Conservation (phyloP, 2,888 invertebrate genomes). For the Athalia circularis region DNA sequence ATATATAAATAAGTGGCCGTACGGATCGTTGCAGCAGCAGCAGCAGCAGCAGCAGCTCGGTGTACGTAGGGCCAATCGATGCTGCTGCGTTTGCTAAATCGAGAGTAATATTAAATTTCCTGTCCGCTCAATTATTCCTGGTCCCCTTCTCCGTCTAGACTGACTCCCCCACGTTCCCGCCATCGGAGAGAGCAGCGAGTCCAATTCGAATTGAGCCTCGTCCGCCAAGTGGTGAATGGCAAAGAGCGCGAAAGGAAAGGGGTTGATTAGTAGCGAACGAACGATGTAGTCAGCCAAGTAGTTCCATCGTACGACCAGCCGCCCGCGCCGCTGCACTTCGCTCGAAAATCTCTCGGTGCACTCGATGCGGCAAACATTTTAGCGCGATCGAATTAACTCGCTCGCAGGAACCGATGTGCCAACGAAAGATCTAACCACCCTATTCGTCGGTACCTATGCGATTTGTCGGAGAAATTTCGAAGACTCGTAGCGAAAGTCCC, state of each 20-base stretch:
- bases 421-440: too few relatives aligned
- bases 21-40: too few relatives aligned
- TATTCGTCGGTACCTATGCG: too few relatives aligned
- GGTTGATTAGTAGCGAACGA: constrained; percentile 30
- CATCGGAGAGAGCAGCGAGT: constrained; percentile 22
- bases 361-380: too few relatives aligned
- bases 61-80: constrained; percentile 21
- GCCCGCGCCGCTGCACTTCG: too few relatives aligned
- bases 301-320: neutral
- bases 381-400: too few relatives aligned
- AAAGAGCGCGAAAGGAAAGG: constrained; percentile 37
- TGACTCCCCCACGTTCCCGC: constrained; percentile 25
- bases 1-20: neutral
- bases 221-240: constrained; percentile 40
- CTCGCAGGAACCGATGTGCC: too few relatives aligned
- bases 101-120: constrained; percentile 50
- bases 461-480: too few relatives aligned
- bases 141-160: constrained; percentile 43
- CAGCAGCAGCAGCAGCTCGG: neutral
- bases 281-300: neutral
- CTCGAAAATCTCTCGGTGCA: too few relatives aligned
- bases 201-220: constrained; percentile 42
- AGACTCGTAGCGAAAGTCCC: too few relatives aligned
- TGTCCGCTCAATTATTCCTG: constrained; percentile 50
- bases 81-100: constrained; percentile 36